Evolutionary conservation across 2,888 invertebrate genomes (phyloP).

Genomic region (Hypomecis punctinalis): DNA sequence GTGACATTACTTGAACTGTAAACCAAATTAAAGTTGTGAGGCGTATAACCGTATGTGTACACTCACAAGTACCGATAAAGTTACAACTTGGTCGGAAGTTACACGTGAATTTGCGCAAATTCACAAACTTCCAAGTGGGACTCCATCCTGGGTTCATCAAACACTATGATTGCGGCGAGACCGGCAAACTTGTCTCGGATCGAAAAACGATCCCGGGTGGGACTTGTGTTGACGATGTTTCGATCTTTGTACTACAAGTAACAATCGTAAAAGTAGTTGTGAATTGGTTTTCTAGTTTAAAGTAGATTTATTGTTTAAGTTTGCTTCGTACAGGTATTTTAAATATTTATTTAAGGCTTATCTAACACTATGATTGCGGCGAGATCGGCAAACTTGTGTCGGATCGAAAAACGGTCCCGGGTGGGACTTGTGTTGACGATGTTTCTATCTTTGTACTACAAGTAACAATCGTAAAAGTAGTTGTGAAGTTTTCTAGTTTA

Average conservation of each 20-base stretch:
- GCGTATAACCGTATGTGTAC: neutral
- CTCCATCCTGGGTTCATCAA: constrained; percentile 20
- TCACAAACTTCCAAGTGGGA: constrained; percentile 20
- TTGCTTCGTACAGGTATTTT: too few relatives aligned
- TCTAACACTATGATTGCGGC: constrained; percentile 25
- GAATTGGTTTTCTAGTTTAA: neutral
- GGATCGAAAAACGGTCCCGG: constrained; percentile 18
- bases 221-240: constrained; percentile 6
- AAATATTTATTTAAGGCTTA: neutral
- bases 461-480: too few relatives aligned
- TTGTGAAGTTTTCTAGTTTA: neutral
- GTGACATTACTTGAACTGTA: too few relatives aligned
- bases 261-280: neutral
- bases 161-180: constrained; percentile 23
- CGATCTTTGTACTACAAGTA: neutral
- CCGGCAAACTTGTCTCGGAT: constrained; percentile 10
- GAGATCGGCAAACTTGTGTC: constrained; percentile 11
- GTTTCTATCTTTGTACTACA: neutral
- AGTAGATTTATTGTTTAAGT: too few relatives aligned
- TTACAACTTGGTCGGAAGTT: constrained; percentile 19
- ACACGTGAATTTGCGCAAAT: constrained; percentile 19
- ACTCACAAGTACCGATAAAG: constrained; percentile 5
- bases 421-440: constrained; percentile 7
- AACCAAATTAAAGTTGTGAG: neutral
- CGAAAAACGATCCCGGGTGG: constrained; percentile 19